phyloP scores from a whole-genome alignment of 2,113 vertebrate genomes.

The Triplophysa siluroides region DNA sequence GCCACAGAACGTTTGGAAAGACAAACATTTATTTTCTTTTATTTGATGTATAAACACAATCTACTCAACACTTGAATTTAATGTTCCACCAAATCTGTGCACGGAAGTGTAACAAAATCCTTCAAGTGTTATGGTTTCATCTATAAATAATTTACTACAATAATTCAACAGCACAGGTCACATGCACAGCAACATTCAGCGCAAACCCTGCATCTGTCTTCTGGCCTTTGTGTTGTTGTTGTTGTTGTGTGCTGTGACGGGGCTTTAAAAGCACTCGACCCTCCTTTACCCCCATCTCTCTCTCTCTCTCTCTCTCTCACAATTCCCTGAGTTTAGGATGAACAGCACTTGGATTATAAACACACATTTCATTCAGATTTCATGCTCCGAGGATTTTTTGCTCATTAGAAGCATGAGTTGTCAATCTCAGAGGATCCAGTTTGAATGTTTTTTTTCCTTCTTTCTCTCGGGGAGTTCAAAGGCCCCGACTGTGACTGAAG shows the following conservation, averaged over 20 bases:
- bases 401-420: conserved; percentile 81
- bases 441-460: conserved; percentile 58
- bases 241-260: not conserved
- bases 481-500: conserved; percentile 47
- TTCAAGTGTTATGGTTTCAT: no score
- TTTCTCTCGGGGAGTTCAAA: conserved; percentile 62
- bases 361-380: conserved; percentile 87
- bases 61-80: no score
- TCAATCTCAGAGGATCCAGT: conserved; percentile 76
- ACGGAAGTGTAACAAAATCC: no score
- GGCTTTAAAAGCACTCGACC: not conserved
- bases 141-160: conserved; percentile 64
- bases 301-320: conserved; percentile 48
- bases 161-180: conserved; percentile 72
- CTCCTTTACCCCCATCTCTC: not conserved
- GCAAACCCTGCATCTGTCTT: conserved; percentile 71
- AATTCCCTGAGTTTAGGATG: conserved; percentile 74
- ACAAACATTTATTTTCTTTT: no score
- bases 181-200: no score
- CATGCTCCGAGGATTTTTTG: conserved; percentile 82
- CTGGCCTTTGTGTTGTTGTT: conserved; percentile 27
- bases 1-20: no score
- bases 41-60: no score
- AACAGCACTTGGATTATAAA: conserved; percentile 86
- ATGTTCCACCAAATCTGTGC: no score